These are phyloP conservation scores for Pollachius pollachius DNA, from an alignment of 2,113 vertebrate species.

Conservation along the genomic window DNA sequence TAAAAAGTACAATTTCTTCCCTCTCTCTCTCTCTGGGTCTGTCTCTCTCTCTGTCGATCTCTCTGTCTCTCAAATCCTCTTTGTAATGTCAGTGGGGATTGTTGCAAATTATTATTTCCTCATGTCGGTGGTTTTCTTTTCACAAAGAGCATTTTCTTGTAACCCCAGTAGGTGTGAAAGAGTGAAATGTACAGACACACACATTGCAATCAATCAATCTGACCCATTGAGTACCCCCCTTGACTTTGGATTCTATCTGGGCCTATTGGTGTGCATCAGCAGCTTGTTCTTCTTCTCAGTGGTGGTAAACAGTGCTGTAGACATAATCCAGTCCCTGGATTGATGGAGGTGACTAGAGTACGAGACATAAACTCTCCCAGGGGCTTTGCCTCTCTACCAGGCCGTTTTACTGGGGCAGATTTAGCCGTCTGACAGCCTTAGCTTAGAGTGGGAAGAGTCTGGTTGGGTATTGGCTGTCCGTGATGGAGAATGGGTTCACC, in stretches of 20 bases:
- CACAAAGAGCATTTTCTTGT: neutral
- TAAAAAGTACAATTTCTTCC: neutral
- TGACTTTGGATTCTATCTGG: constrained; percentile 5
- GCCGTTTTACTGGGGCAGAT: constrained; percentile 61
- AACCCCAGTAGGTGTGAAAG: neutral
- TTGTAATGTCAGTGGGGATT: no score
- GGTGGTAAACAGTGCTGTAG: constrained; percentile 11
- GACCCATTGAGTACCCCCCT: neutral
- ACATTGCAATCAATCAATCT: neutral
- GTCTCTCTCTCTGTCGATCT: no score
- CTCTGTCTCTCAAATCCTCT: neutral
- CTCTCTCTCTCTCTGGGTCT: neutral
- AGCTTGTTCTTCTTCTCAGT: constrained; percentile 3
- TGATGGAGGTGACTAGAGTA: constrained; percentile 53
- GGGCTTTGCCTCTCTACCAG: constrained; percentile 55
- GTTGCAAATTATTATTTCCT: no score
- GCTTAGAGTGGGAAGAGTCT: constrained; percentile 24
- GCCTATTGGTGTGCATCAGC: constrained; percentile 2
- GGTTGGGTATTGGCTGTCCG: constrained; percentile 36
- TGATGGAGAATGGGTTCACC: constrained; percentile 37
- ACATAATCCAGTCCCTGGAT: constrained; percentile 42
- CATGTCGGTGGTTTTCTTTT: neutral
- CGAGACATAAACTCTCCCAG: constrained; percentile 61
- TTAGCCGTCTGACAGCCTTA: constrained; percentile 65
- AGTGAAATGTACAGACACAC: neutral